phyloP scores from a whole-genome alignment of 2,113 vertebrate genomes.

The Sylvia atricapilla region DNA sequence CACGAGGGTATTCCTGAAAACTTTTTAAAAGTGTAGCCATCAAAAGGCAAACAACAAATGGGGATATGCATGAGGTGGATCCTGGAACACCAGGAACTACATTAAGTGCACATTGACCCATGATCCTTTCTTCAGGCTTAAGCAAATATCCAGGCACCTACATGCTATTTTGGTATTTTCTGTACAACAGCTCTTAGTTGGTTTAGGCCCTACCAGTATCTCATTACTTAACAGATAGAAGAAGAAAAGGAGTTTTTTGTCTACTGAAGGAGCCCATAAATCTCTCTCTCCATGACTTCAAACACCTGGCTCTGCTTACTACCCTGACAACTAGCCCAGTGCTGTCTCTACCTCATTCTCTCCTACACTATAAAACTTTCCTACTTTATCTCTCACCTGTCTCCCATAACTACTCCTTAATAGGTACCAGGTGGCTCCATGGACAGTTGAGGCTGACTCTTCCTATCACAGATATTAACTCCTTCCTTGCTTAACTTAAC shows the following conservation, averaged over 20 bases:
- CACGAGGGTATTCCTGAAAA: background rate
- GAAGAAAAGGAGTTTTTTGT: background rate
- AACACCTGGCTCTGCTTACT: conserved; percentile 29
- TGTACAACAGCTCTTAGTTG: background rate
- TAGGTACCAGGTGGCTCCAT: conserved; percentile 10
- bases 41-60: background rate
- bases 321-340: background rate
- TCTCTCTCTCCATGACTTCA: background rate
- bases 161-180: background rate
- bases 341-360: background rate
- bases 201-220: background rate
- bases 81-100: background rate
- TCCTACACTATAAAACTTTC: conserved; percentile 1
- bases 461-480: conserved; percentile 28
- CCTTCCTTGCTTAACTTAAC: background rate
- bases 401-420: conserved; percentile 30
- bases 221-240: background rate
- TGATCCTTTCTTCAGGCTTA: background rate
- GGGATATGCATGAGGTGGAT: background rate
- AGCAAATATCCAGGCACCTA: background rate
- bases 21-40: background rate
- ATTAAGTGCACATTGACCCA: background rate
- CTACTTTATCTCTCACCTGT: conserved; percentile 25
- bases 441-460: background rate
- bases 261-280: conserved; percentile 7